Conservation (phyloP, 2,113 vertebrate species). For the Triplophysa rosa region DNA sequence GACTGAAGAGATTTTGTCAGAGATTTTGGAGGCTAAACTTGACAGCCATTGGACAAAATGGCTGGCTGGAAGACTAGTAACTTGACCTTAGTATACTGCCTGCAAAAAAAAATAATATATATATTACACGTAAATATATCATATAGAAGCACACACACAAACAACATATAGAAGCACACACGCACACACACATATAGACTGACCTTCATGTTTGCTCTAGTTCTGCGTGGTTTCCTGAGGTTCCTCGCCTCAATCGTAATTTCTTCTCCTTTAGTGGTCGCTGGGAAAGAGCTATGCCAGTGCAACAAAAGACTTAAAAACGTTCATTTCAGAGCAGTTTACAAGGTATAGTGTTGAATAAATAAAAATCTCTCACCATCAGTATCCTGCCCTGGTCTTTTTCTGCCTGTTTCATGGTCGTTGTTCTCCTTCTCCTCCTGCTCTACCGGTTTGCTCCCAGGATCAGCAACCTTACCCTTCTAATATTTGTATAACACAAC, state of each 20-base stretch:
- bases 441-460: constrained; percentile 42
- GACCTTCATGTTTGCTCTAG: constrained; percentile 32
- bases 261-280: constrained; percentile 54
- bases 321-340: neutral
- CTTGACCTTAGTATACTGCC: neutral
- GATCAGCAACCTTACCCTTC: constrained; percentile 11
- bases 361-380: constrained; percentile 52
- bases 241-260: constrained; percentile 53
- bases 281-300: constrained; percentile 22
- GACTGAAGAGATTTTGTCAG: neutral
- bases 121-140: neutral
- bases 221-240: constrained; percentile 50
- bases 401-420: constrained; percentile 58
- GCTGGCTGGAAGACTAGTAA: neutral
- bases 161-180: neutral
- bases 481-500: neutral
- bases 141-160: neutral
- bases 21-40: neutral
- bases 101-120: neutral
- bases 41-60: neutral
- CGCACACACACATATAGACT: neutral
- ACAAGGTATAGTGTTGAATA: neutral
- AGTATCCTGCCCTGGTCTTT: constrained; percentile 53
- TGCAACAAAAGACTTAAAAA: neutral
- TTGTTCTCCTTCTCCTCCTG: constrained; percentile 52